Percentiles rank a stretch among this genome's conserved stretches.
phyloP scores from a whole-genome alignment of 2,888 invertebrate species.

The Drosophila demipolita region DNA sequence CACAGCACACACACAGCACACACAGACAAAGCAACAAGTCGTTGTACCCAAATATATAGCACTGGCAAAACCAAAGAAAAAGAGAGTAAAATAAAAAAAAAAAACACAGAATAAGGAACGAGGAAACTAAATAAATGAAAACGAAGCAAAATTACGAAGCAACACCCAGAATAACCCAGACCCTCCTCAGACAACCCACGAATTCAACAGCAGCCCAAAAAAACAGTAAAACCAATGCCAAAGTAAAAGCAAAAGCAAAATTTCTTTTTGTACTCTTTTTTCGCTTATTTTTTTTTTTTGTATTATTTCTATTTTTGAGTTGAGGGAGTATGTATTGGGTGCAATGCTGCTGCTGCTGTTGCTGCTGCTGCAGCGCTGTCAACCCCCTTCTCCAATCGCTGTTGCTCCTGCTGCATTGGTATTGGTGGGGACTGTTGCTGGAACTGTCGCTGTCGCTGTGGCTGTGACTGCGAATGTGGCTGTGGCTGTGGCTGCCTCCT shows the following conservation, averaged over 20 bases:
- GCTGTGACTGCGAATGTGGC: slow-evolving; percentile 14
- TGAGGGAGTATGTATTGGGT: slow-evolving; percentile 5
- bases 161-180: slow-evolving; percentile 8
- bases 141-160: slow-evolving; percentile 61
- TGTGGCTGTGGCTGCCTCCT: slow-evolving; percentile 58
- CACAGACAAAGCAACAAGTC: slow-evolving; percentile 77
- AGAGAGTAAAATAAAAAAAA: slow-evolving; percentile 6
- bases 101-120: neutral
- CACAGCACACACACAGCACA: slow-evolving; percentile 12
- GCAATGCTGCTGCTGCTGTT: slow-evolving; percentile 19
- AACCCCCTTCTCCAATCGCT: neutral
- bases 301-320: slow-evolving; percentile 3
- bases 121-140: slow-evolving; percentile 54
- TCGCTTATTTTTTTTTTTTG: neutral
- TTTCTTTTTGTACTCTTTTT: neutral
- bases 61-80: slow-evolving; percentile 26
- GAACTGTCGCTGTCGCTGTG: slow-evolving; percentile 22
- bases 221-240: slow-evolving; percentile 46
- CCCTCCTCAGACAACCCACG: slow-evolving; percentile 17
- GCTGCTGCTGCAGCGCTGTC: slow-evolving; percentile 27
- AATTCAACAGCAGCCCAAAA: slow-evolving; percentile 45
- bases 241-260: slow-evolving; percentile 46
- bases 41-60: slow-evolving; percentile 77
- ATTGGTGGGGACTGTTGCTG: slow-evolving; percentile 10
- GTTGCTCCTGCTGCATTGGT: slow-evolving; percentile 7